phyloP scores from a whole-genome alignment of 2,113 vertebrate genomes.

The Gymnogyps californianus region DNA sequence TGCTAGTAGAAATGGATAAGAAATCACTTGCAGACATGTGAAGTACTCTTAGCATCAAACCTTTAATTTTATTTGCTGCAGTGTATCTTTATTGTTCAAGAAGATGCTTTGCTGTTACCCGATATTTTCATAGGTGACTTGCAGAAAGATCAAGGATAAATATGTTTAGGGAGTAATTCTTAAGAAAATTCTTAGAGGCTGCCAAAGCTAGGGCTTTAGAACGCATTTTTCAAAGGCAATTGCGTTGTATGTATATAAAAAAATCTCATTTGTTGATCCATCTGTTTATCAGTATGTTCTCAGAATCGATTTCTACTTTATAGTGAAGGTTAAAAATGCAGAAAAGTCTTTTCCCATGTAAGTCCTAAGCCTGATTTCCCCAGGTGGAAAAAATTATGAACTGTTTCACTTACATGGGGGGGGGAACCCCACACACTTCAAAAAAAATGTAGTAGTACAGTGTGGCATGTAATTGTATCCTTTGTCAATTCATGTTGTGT shows the following conservation, averaged over 20 bases:
- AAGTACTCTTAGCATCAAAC: background rate
- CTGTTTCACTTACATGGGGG: background rate
- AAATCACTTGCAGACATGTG: background rate
- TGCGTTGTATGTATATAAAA: background rate
- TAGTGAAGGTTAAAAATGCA: background rate
- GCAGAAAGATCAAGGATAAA: background rate
- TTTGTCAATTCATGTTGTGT: background rate
- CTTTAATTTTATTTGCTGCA: background rate
- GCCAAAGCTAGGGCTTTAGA: background rate
- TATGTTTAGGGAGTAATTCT: background rate
- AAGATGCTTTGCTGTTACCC: background rate
- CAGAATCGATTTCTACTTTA: background rate
- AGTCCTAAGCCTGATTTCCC: background rate
- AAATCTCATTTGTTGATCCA: background rate
- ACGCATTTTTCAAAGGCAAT: background rate
- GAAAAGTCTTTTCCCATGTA: background rate
- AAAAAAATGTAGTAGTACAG: background rate
- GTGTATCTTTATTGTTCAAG: background rate
- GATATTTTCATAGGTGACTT: background rate
- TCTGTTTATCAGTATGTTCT: background rate
- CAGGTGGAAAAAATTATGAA: background rate
- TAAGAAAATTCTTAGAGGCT: background rate
- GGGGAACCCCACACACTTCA: background rate
- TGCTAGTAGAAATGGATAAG: background rate
- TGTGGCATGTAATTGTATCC: background rate